Percentiles rank a stretch among this genome's conserved stretches.
phyloP scores from a whole-genome alignment of 2,797 vertebrate species.

The Bovichtus variegatus region DNA sequence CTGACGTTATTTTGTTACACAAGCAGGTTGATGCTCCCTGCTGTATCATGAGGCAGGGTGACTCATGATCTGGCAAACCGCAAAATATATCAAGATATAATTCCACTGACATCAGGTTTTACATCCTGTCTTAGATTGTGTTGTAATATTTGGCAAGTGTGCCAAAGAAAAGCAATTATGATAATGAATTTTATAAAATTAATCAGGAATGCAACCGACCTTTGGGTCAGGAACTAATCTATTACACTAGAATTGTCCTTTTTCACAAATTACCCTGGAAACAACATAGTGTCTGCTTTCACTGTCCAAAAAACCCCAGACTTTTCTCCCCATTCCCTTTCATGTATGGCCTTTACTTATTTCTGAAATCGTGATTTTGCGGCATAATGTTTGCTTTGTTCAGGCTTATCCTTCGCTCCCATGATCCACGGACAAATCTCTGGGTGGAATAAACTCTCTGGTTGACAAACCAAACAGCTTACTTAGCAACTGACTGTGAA shows the following conservation, averaged over 20 bases:
- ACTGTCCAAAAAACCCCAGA: background rate
- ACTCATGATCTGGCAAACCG: conserved; percentile 32
- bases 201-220: background rate
- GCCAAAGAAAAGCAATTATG: background rate
- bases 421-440: conserved; percentile 53
- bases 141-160: background rate
- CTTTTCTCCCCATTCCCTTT: background rate
- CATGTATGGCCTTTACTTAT: conserved; percentile 15
- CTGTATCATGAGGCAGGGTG: conserved; percentile 16
- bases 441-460: conserved; percentile 42
- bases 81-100: conserved; percentile 25
- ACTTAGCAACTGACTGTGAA: conserved; percentile 49
- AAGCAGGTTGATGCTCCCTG: conserved; percentile 21
- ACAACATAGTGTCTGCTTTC: background rate
- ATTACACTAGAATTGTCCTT: background rate
- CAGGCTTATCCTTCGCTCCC: conserved; percentile 16
- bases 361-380: conserved; percentile 49
- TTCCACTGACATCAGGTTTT: conserved; percentile 11
- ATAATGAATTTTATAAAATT: background rate
- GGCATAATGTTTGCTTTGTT: conserved; percentile 45
- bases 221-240: background rate
- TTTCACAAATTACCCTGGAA: background rate
- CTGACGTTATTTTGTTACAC: conserved; percentile 42
- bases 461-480: conserved; percentile 47
- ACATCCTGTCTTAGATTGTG: background rate